Base-by-base conservation (phyloP, 2,888 invertebrate genomes). In the Salpingus planirostris region DNA sequence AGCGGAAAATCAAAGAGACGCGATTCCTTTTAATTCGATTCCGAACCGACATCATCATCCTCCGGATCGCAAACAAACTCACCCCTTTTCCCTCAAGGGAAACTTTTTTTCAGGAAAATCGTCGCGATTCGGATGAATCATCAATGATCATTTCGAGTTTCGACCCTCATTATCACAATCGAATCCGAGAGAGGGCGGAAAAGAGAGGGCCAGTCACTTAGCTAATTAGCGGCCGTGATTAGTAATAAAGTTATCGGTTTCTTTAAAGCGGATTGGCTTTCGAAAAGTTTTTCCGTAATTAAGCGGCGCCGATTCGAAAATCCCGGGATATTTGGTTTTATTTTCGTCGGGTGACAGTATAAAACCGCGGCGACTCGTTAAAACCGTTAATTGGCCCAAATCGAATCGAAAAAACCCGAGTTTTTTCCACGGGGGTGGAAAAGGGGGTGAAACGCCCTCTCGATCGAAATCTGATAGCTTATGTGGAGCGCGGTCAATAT, bases 181-280 rank as follows among this genome's bases (percentile, higher is more conserved):
- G 18, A 5, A 18, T 6, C 5, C 18, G 8, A 18, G 8, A 5
- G 44, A 40, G 40, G 25, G 15, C 25, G 29, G 21, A 29, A 36
- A 43, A 46, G 44, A 40, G 41, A 37, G 23, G 31, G 34, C 37
- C 36, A 36, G 31, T 34, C 55, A 58, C 56, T 58, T 58, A 58
- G 55, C 57, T 58, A 57, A 58, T 58, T 58, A 57, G 55, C 50
- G 53, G 52, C 54, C 54, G 56, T 55, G 52, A 54, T 54, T 53
- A 47, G 50, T 55, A 57, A 57, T 57, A 54, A 55, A 57, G 54
- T 55, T 57, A 57, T 57, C 54, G 55, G 57, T 54, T 55, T 54
- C 54, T 56, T 52, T 47, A 50, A n/a, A 56, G 52, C 50, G 54
- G 54, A 56, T 55, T 52, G 52, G 50, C 50, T 52, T 54, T 49